A percentile compares a stretch with the other conserved stretches of the same genome.
phyloP scores from a whole-genome alignment of 1,140 invertebrate species.

The Saxidomus purpurata region DNA sequence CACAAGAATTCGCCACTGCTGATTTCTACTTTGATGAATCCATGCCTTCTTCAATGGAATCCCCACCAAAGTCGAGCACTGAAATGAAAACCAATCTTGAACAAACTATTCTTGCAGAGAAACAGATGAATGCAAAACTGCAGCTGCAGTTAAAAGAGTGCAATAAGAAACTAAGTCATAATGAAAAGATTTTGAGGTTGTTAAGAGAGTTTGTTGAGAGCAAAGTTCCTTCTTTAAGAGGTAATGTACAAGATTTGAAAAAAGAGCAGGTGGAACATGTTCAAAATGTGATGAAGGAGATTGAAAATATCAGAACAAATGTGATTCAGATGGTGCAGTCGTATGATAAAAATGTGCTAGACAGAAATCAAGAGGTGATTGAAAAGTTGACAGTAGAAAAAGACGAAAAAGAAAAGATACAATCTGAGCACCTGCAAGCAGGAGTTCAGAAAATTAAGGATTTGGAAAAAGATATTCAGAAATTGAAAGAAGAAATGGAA shows the following conservation, averaged over 20 bases:
- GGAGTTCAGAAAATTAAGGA: slow-evolving; percentile 52
- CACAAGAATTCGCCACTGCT: slow-evolving; percentile 91
- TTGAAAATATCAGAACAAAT: slow-evolving; percentile 43
- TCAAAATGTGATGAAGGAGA: slow-evolving; percentile 47
- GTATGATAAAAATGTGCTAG: background rate
- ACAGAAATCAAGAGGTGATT: slow-evolving; percentile 20
- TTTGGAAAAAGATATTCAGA: slow-evolving; percentile 66
- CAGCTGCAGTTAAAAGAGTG: slow-evolving; percentile 58
- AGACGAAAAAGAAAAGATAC: background rate
- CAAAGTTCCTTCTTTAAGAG: slow-evolving; percentile 56
- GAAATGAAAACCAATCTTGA: slow-evolving; percentile 59
- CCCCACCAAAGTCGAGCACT: slow-evolving; percentile 75
- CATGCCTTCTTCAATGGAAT: slow-evolving; percentile 87
- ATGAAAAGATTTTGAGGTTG: slow-evolving; percentile 63
- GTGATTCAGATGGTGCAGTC: slow-evolving; percentile 6
- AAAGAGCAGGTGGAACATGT: slow-evolving; percentile 35
- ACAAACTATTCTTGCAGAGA: slow-evolving; percentile 66
- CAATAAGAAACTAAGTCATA: slow-evolving; percentile 59
- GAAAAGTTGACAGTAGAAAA: slow-evolving; percentile 32
- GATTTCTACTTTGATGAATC: slow-evolving; percentile 96
- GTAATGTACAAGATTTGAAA: slow-evolving; percentile 43
- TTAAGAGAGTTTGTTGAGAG: slow-evolving; percentile 65
- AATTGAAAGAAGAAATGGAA: slow-evolving; percentile 21
- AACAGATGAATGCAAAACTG: slow-evolving; percentile 63
- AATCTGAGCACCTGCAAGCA: slow-evolving; percentile 20